These are phyloP conservation scores for Oryzias javanicus DNA, from an alignment of 2,113 vertebrate genomes.

Conservation along the genomic window DNA sequence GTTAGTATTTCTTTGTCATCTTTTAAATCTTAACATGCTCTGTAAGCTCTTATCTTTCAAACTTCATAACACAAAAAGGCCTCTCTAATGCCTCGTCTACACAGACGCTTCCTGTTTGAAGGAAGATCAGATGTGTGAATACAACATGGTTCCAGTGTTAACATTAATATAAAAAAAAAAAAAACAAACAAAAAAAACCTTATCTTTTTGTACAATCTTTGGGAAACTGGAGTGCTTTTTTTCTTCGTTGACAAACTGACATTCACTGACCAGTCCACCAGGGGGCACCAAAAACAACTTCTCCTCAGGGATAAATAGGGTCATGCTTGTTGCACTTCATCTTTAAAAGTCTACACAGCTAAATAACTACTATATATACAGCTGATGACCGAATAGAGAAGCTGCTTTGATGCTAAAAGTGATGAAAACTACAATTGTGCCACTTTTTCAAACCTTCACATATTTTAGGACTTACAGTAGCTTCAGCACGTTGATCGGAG, in stretches of 20 bases:
- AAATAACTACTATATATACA: conserved; percentile 67
- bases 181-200: not conserved
- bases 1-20: conserved; percentile 4
- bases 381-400: conserved; percentile 52
- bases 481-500: conserved; percentile 54
- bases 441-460: conserved; percentile 38
- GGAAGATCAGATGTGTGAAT: not conserved
- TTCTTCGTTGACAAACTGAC: conserved; percentile 35
- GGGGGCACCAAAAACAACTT: conserved; percentile 43
- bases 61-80: not conserved
- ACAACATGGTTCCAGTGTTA: conserved; percentile 9
- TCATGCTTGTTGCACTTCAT: conserved; percentile 59
- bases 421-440: conserved; percentile 18
- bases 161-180: conserved; percentile 1
- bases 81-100: not conserved
- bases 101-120: conserved; percentile 1
- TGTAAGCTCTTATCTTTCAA: conserved; percentile 6
- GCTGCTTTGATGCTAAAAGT: conserved; percentile 33
- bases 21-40: not conserved
- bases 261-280: conserved; percentile 61
- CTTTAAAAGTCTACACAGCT: conserved; percentile 57
- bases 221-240: conserved; percentile 11
- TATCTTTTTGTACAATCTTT: not conserved
- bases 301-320: conserved; percentile 21
- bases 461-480: conserved; percentile 59